These are phyloP conservation scores for Phalanger gymnotis DNA, from an alignment of 2,797 vertebrate genomes.

Conservation along the genomic window DNA sequence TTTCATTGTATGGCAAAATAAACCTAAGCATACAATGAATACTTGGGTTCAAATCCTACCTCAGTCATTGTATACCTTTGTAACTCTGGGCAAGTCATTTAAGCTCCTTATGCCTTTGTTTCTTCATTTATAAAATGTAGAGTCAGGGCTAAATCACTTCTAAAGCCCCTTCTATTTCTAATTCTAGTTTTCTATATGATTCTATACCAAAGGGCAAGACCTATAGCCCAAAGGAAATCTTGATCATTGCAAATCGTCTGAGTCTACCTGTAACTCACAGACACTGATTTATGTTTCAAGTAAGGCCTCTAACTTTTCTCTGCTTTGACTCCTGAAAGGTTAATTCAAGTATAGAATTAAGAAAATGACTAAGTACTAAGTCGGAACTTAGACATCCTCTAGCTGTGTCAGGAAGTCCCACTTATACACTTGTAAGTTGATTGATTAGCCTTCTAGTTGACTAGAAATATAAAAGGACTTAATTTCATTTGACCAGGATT, in stretches of 20 bases:
- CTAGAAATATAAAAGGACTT: not conserved
- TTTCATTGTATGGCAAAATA: not conserved
- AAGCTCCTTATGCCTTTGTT: not conserved
- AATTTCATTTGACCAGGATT: not conserved
- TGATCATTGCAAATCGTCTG: constrained; percentile 18
- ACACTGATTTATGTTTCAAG: not conserved
- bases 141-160: not conserved
- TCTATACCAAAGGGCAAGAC: not conserved
- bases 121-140: constrained; percentile 23
- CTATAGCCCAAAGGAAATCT: constrained; percentile 11
- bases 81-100: constrained; percentile 23
- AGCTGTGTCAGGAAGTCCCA: not conserved
- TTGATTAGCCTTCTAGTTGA: not conserved
- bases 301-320: not conserved
- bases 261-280: not conserved
- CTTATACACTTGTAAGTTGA: not conserved
- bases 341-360: constrained; percentile 22
- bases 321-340: constrained; percentile 9
- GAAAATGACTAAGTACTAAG: not conserved
- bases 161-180: not conserved
- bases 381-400: constrained; percentile 4
- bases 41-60: constrained; percentile 21
- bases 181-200: not conserved
- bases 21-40: not conserved
- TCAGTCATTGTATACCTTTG: constrained; percentile 8